Evolutionary conservation across 23 tunicate genomes (phyloP).

Genomic region (Ascidia mentula): DNA sequence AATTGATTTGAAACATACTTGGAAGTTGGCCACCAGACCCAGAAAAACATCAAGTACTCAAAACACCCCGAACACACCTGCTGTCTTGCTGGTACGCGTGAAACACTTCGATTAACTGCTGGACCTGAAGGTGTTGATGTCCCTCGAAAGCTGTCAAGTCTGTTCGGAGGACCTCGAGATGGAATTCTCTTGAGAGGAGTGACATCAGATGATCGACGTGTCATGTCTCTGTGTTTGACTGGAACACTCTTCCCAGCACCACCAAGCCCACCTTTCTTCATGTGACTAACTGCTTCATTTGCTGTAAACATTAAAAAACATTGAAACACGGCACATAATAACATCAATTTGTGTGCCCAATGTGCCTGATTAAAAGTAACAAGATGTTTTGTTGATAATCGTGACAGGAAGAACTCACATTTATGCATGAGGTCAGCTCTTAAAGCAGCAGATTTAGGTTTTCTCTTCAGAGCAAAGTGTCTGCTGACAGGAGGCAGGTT

Average conservation of each 20-base stretch:
- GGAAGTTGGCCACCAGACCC: no score
- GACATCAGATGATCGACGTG: constrained; percentile 66
- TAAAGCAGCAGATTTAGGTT: constrained; percentile 91
- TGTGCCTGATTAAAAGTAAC: not conserved
- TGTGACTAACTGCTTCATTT: constrained; percentile 69
- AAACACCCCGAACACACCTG: no score
- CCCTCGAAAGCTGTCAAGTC: constrained; percentile 39
- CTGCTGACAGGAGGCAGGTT: constrained; percentile 55
- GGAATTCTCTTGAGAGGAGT: constrained; percentile 51
- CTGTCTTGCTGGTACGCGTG: constrained; percentile 29
- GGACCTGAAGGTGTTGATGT: constrained; percentile 31
- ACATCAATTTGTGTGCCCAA: not conserved
- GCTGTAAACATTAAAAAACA: constrained; percentile 22
- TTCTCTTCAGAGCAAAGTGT: constrained; percentile 78
- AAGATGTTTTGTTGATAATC: not conserved
- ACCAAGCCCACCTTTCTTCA: constrained; percentile 52
- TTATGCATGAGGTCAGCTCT: constrained; percentile 70
- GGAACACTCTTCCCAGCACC: constrained; percentile 64
- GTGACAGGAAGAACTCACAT: constrained; percentile 28
- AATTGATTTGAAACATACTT: no score
- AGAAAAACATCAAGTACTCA: no score
- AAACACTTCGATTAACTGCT: constrained; percentile 17
- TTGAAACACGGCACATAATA: no score
- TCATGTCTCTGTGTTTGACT: constrained; percentile 87
- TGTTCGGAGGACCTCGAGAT: constrained; percentile 24